These are phyloP conservation scores for Holocentrus rufus DNA, from an alignment of 2,797 vertebrate species.

Conservation along the genomic window DNA sequence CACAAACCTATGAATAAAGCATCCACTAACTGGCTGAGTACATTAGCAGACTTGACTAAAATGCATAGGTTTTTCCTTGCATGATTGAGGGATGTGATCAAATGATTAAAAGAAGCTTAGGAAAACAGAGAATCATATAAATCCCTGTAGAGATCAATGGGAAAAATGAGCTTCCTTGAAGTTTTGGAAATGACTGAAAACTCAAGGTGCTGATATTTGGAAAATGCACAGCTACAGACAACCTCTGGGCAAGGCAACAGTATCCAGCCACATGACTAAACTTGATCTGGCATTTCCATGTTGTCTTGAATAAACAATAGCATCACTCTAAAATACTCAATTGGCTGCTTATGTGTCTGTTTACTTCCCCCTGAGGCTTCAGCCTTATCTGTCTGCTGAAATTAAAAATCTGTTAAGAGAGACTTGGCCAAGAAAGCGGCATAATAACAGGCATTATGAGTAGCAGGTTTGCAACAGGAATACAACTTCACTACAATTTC, in stretches of 20 bases:
- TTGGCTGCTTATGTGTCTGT: background rate
- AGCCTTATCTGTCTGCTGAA: background rate
- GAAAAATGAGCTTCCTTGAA: background rate
- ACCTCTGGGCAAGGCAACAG: constrained; percentile 28
- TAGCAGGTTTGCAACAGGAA: background rate
- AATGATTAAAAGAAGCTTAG: background rate
- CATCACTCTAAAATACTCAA: constrained; percentile 14
- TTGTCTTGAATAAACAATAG: constrained; percentile 30
- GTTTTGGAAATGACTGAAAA: background rate
- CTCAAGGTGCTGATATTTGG: background rate
- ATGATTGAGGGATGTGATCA: background rate
- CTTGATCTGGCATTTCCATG: constrained; percentile 31
- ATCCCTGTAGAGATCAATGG: background rate
- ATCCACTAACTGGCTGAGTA: too few species aligned
- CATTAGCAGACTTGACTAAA: background rate
- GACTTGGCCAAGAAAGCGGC: too few species aligned
- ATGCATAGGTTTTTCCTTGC: background rate
- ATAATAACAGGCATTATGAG: background rate
- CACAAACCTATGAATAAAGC: too few species aligned
- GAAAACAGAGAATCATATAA: background rate
- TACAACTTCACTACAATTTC: background rate
- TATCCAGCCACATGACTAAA: constrained; percentile 9
- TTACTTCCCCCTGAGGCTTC: background rate
- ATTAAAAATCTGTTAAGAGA: background rate
- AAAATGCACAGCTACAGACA: background rate